phyloP scores from a whole-genome alignment of 2,113 vertebrate species.

The Cyphomyrus plagiostoma region DNA sequence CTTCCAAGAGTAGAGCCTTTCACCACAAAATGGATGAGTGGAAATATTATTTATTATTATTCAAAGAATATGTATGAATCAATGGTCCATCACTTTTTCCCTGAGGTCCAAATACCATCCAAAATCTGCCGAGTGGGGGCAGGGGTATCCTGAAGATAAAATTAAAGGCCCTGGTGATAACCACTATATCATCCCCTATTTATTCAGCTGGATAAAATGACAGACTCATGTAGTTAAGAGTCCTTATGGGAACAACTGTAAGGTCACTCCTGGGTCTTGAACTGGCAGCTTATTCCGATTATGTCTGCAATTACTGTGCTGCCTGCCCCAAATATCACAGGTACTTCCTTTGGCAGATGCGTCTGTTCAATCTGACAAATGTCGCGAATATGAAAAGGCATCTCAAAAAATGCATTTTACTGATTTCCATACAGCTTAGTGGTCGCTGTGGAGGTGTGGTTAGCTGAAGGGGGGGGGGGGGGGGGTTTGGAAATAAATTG shows the following conservation, averaged over 20 bases:
- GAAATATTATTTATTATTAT: neutral
- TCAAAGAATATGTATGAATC: neutral
- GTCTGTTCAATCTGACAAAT: neutral
- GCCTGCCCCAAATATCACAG: neutral
- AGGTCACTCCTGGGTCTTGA: neutral
- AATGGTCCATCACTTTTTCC: neutral
- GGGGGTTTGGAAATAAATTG: too few species aligned
- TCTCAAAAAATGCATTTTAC: neutral
- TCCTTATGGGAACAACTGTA: neutral
- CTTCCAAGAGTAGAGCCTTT: neutral
- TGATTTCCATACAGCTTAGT: neutral
- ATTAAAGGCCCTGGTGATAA: neutral
- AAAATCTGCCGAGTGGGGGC: neutral
- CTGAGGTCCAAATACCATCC: neutral
- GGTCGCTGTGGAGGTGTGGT: neutral
- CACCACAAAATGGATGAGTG: neutral
- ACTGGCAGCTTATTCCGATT: neutral
- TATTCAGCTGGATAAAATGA: neutral
- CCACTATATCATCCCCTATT: neutral
- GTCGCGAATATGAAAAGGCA: neutral
- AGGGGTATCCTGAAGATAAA: neutral
- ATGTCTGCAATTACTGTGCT: neutral
- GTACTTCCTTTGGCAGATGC: neutral
- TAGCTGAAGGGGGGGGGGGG: neutral
- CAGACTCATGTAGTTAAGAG: neutral